These are phyloP conservation scores for Botia kubotai DNA, from an alignment of 2,797 vertebrate species.

Conservation along the genomic window DNA sequence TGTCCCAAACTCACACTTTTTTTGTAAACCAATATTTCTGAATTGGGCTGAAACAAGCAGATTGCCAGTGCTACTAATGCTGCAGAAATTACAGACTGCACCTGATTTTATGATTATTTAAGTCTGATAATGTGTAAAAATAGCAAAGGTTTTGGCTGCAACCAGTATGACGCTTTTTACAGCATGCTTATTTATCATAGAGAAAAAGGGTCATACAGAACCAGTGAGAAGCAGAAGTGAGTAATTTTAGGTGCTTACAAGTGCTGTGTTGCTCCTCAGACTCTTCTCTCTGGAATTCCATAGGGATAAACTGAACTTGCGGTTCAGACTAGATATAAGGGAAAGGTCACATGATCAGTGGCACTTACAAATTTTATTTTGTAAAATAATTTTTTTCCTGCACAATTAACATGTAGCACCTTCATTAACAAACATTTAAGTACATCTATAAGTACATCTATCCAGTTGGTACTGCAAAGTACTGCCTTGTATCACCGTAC, in stretches of 20 bases:
- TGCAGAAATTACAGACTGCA: too few species aligned
- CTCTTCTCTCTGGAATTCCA: conserved; percentile 80
- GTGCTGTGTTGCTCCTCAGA: conserved; percentile 77
- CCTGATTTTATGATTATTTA: neutral
- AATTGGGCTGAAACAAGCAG: too few species aligned
- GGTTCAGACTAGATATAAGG: conserved; percentile 84
- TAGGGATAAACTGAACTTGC: conserved; percentile 86
- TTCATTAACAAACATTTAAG: neutral
- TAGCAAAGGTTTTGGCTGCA: neutral
- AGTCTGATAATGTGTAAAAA: neutral
- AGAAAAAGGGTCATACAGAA: neutral
- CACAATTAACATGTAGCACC: neutral
- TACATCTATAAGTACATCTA: neutral
- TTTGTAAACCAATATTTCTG: too few species aligned
- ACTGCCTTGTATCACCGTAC: too few species aligned
- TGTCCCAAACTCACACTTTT: too few species aligned
- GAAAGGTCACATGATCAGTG: conserved; percentile 48
- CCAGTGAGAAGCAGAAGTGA: neutral
- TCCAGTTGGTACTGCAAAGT: too few species aligned
- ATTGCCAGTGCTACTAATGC: neutral
- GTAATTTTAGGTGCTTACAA: conserved; percentile 75
- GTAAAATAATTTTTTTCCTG: neutral
- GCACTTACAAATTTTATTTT: neutral
- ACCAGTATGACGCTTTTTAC: neutral
- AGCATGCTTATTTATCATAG: neutral